Evolutionary conservation across 2,113 vertebrate genomes (phyloP), one percentile per base, ranked within the genome.

Genomic region (Dendrocopos noguchii): DNA sequence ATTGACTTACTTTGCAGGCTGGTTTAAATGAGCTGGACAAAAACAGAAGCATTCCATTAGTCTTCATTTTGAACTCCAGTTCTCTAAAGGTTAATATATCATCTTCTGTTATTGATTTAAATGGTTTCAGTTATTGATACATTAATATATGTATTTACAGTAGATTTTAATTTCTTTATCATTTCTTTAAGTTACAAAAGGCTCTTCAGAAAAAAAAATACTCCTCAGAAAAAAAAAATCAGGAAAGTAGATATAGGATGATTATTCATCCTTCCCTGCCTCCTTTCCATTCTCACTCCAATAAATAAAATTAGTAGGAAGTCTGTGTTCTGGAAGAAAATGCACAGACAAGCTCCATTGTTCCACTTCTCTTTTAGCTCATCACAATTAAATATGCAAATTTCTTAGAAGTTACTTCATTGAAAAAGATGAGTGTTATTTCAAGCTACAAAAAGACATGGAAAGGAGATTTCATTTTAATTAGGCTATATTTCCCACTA

Each of bases 21-120:
- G 91, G 42, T 46, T 96, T 96, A 95, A 97, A 90, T 67, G 68
- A 96, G 88, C 55, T 95, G 84, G 95, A 97, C 89, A 96, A 96
- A 95, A 67, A 65, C 47, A 84, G 86, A 80, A 93, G 68, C 86
- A 80, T 28, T 94, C 67, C 74, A 95, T 94, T 84, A 93, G 52
- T 95, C 94, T 84, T 95, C 91, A 94, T 85, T 75, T 93, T 76
- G 87, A 93, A 94, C 87, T 90, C 39, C 21, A 60, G 42, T 39
- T 94, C 61, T 87, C 76, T 87, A 84, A 96, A 97, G 94, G 94
- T 97, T 96, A 96, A 96, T 96, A 50, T 65, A 83, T 84, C 73
- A 90, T 91, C 80, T 47, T 92, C 46, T 24, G 90, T 93, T 91
- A 95, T 93, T 82, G 93, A 95, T 94, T 87, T 91, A 57, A 93